Base-by-base conservation (phyloP, 2,113 vertebrate species). In the Crotalus helleri region DNA sequence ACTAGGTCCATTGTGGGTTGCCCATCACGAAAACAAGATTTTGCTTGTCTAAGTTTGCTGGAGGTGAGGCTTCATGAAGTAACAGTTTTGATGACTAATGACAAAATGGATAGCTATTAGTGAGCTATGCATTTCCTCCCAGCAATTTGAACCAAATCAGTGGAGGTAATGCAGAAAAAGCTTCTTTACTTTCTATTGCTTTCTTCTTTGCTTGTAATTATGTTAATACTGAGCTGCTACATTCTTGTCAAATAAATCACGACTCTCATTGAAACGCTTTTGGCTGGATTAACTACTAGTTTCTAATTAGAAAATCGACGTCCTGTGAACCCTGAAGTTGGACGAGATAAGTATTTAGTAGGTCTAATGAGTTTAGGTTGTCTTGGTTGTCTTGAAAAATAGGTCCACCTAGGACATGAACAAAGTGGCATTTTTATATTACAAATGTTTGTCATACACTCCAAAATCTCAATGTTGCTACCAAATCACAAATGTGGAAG, bases 251-350 rank as follows among this genome's bases (percentile, higher is more conserved):
- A 96, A 97, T 97, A 97, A 97, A 97, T 97, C 96, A 97, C 95
- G 96, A 93, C 93, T 97, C 95, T 95, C 94, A 96, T 96, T 96
- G 96, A 95, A 97, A 96, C 96, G 95, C 95, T 96, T 96, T 97
- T 96, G 95, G 93, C 93, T 93, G 95, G 94, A 97, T 97, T 97
- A 97, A 96, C 96, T 97, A 96, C 95, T 95, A 91, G 88, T 97
- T 97, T 96, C 95, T 97, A 97, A 97, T 97, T 97, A 97, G 95
- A 97, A 97, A 95, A 97, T 97, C 90, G 95, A 97, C 96, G 96
- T 97, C 89, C 91, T 93, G 91, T 95, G 94, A 95, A 95, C 92
- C 89, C 19, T 91, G 86, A 92, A 29, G 95, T 49, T 88, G 93
- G 95, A 94, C 12, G 88, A 95, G 89, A 55, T 96, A 95, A 90